Evolutionary conservation across 2,113 vertebrate species (phyloP).

Genomic region (Labeo catla): DNA sequence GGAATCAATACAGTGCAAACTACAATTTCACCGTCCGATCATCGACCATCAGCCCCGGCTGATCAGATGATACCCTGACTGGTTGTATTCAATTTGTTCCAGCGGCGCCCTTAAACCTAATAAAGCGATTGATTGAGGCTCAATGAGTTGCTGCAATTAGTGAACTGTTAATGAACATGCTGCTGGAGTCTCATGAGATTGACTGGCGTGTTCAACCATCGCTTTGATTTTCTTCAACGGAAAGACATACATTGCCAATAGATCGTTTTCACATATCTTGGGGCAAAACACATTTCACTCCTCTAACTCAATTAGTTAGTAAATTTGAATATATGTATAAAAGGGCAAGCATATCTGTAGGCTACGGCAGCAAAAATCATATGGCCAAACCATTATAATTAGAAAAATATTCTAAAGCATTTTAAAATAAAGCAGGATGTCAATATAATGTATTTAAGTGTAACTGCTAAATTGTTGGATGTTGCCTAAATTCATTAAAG

Average conservation of each 20-base stretch:
- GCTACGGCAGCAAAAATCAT: background rate
- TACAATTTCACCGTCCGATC: slow-evolving; percentile 69
- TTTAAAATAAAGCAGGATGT: background rate
- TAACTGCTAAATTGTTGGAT: background rate
- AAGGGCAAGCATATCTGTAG: background rate
- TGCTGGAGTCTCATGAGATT: slow-evolving; percentile 70
- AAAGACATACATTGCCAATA: slow-evolving; percentile 55
- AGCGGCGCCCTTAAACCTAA: slow-evolving; percentile 77
- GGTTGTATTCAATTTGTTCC: slow-evolving; percentile 85
- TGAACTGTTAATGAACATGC: slow-evolving; percentile 84
- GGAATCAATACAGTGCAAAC: slow-evolving; percentile 70
- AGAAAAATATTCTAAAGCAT: background rate
- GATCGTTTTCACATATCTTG: slow-evolving; percentile 54
- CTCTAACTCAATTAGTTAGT: slow-evolving; percentile 29
- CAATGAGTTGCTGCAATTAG: slow-evolving; percentile 86
- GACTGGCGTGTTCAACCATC: slow-evolving; percentile 81
- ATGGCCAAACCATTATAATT: background rate
- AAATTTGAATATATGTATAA: slow-evolving; percentile 10
- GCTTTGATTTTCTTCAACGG: slow-evolving; percentile 72
- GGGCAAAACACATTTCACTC: slow-evolving; percentile 44
- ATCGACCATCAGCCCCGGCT: slow-evolving; percentile 75
- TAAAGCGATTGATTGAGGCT: slow-evolving; percentile 87
- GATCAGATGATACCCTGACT: slow-evolving; percentile 78
- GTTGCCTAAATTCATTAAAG: background rate
- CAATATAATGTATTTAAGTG: no score